Base-by-base conservation (phyloP, 2,113 vertebrate species). In the Gadus chalcogrammus region DNA sequence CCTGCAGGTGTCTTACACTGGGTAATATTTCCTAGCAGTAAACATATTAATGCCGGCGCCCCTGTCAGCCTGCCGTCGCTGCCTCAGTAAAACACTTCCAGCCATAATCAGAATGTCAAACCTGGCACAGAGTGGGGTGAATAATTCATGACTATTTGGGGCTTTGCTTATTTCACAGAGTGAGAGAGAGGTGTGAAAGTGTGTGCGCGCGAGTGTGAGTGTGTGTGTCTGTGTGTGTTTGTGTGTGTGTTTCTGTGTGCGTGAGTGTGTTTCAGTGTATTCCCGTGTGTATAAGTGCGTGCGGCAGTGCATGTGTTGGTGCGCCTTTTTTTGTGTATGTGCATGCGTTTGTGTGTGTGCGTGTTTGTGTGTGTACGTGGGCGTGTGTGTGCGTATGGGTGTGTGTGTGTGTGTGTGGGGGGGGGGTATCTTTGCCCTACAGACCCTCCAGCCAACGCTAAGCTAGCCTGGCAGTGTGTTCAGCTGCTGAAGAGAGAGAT, bases 71-170 rank as follows among this genome's bases (percentile, higher is more conserved):
- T 71, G 68, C 70, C 76, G 22, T 77, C 84, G 85, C 84, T 86
- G 70, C 82, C 77, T 71, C 70, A 71, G 78, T 75, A 75, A 84
- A 83, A 69, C 80, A 81, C 84, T 84, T 81, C 81, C 71, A 83
- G 84, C 82, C 80, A 82, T 83, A 86, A 88, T 85, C 84, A 83
- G 76, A 87, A 73, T 84, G 82, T 84, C 76, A 81, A 78, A 67
- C 42, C 71, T 73, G 67, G 77, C 71, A 74, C 73, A 84, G 74
- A 65, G 58, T 67, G 77, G 38, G 81, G 74, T 88, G 82, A 89
- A 89, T 89, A 89, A 90, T 88, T 89, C 85, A 88, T 87, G 81
- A 71, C 79, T 63, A 79, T 73, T 90, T 79, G 82, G 68, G 72
- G 75, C 73, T 78, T 88, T 84, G 82, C 79, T 87, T 77, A 82